A percentile compares a stretch with the other conserved stretches of the same genome.
Conservation (phyloP, 2,113 vertebrate genomes). For the Triplophysa dalaica region DNA sequence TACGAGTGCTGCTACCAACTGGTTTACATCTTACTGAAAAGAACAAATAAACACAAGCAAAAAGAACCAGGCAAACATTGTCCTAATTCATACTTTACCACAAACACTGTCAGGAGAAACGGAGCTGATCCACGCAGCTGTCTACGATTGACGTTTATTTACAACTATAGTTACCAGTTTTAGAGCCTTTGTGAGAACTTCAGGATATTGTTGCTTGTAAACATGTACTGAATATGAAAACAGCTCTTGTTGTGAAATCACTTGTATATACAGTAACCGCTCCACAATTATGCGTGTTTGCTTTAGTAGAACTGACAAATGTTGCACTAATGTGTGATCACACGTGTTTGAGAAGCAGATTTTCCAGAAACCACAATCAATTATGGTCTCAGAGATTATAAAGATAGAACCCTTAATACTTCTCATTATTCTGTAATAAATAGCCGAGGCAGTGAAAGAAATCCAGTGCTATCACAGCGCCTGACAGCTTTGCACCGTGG, state of each 20-base stretch:
- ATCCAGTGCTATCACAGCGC: slow-evolving; percentile 39
- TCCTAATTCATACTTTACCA: slow-evolving; percentile 46
- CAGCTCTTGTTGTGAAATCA: background rate
- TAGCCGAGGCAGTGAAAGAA: slow-evolving; percentile 29
- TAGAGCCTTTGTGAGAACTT: background rate
- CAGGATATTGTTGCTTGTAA: background rate
- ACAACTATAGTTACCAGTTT: slow-evolving; percentile 20
- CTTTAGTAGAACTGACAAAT: slow-evolving; percentile 25
- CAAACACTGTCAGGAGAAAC: slow-evolving; percentile 41
- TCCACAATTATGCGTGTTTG: slow-evolving; percentile 12
- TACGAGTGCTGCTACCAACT: slow-evolving; percentile 49
- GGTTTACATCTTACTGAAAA: slow-evolving; percentile 52
- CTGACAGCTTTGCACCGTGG: slow-evolving; percentile 35
- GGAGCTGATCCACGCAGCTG: slow-evolving; percentile 14
- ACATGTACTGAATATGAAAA: background rate
- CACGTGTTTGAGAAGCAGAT: slow-evolving; percentile 32
- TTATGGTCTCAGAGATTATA: slow-evolving; percentile 2
- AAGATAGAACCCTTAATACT: slow-evolving; percentile 2
- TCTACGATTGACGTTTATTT: slow-evolving; percentile 18
- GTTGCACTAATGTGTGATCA: background rate
- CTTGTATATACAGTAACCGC: background rate
- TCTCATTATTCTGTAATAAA: slow-evolving; percentile 30
- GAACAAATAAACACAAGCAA: slow-evolving; percentile 54
- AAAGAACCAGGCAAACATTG: slow-evolving; percentile 35
- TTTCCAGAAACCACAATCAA: slow-evolving; percentile 8